Conservation (phyloP, 2,888 invertebrate species). For the Zhuqinia jingwanae region DNA sequence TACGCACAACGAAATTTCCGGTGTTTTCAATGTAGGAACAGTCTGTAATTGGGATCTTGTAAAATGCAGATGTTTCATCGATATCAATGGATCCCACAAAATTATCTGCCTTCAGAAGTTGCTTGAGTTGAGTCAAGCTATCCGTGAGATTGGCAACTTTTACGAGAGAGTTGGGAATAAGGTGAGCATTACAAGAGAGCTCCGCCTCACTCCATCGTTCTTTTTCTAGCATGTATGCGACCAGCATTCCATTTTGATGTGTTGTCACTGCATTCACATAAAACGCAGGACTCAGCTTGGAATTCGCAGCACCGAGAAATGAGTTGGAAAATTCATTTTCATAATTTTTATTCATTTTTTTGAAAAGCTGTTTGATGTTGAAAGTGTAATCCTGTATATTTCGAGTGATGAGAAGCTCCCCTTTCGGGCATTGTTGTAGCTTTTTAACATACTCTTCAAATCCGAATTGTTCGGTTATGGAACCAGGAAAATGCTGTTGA, state of each 20-base stretch:
- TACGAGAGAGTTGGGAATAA: slow-evolving; percentile 69
- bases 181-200: slow-evolving; percentile 67
- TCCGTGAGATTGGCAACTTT: slow-evolving; percentile 69
- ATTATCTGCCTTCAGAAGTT: slow-evolving; percentile 39
- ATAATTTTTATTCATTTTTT: slow-evolving; percentile 75
- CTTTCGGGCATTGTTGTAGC: slow-evolving; percentile 65
- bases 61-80: slow-evolving; percentile 68
- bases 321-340: slow-evolving; percentile 76
- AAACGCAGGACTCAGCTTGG: slow-evolving; percentile 74
- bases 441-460: slow-evolving; percentile 72
- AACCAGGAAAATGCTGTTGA: slow-evolving; percentile 73
- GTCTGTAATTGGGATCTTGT: slow-evolving; percentile 73
- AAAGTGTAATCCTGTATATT: slow-evolving; percentile 70
- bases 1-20: slow-evolving; percentile 71
- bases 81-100: slow-evolving; percentile 50
- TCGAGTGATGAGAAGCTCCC: slow-evolving; percentile 29
- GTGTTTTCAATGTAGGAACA: slow-evolving; percentile 73
- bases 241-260: slow-evolving; percentile 75
- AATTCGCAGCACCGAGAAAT: slow-evolving; percentile 56
- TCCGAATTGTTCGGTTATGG: slow-evolving; percentile 66
- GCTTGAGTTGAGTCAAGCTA: slow-evolving; percentile 58
- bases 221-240: slow-evolving; percentile 76
- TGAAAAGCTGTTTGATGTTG: slow-evolving; percentile 75
- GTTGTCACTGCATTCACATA: slow-evolving; percentile 77
- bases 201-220: slow-evolving; percentile 75